These are phyloP conservation scores for Carlito syrichta DNA, from an alignment of 2,113 vertebrate genomes.

Conservation along the genomic window DNA sequence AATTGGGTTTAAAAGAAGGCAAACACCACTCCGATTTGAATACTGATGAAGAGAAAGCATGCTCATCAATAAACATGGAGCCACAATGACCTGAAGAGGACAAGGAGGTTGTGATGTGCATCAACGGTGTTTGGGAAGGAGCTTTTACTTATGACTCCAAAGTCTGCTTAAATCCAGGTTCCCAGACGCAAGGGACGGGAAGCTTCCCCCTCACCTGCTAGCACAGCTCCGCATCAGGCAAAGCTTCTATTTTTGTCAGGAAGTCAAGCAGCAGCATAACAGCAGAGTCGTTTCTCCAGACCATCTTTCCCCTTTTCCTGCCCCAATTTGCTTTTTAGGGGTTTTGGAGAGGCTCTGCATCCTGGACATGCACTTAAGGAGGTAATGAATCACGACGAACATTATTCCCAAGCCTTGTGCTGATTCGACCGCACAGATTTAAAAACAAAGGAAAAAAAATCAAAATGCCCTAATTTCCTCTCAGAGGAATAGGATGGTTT, in stretches of 20 bases:
- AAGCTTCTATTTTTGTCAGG: not conserved
- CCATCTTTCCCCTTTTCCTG: not conserved
- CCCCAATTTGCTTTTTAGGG: slow-evolving; percentile 21
- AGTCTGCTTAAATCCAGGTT: slow-evolving; percentile 36
- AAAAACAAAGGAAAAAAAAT: slow-evolving; percentile 16
- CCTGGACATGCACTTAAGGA: not conserved
- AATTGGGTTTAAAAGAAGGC: slow-evolving; percentile 64
- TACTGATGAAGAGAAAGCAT: slow-evolving; percentile 49
- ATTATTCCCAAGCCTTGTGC: not conserved
- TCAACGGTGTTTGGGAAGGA: slow-evolving; percentile 51
- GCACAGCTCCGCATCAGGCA: not conserved
- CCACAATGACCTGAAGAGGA: slow-evolving; percentile 51
- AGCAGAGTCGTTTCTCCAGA: slow-evolving; percentile 28
- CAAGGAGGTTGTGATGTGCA: not conserved
- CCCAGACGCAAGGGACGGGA: not conserved
- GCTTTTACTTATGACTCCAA: slow-evolving; percentile 52
- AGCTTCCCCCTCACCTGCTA: not conserved
- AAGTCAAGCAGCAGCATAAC: slow-evolving; percentile 46
- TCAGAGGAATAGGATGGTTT: not conserved
- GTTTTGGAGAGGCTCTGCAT: slow-evolving; percentile 48
- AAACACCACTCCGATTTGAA: slow-evolving; percentile 68
- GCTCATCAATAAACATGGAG: slow-evolving; percentile 69
- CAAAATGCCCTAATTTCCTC: slow-evolving; percentile 48
- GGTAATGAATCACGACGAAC: slow-evolving; percentile 32
- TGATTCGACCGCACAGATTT: slow-evolving; percentile 24